These are phyloP conservation scores for Rhagonycha fulva DNA, from an alignment of 2,888 invertebrate genomes.

Conservation along the genomic window DNA sequence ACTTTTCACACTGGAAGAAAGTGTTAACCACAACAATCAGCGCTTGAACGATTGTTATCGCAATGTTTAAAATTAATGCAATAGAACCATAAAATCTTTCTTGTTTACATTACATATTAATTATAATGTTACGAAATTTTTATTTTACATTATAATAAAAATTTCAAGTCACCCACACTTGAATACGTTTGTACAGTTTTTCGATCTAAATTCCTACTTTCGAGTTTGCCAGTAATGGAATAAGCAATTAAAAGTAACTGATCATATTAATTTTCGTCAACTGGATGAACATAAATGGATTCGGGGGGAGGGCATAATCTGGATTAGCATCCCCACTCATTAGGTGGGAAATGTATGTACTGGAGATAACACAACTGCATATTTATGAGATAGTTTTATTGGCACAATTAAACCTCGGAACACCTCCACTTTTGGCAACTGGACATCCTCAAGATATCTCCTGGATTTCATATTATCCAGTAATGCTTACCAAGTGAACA, in stretches of 20 bases:
- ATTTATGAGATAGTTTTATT: too few relatives aligned
- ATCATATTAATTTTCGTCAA: neutral
- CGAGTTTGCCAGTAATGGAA: neutral
- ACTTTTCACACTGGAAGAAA: constrained; percentile 17
- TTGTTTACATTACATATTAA: neutral
- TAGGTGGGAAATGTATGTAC: too few relatives aligned
- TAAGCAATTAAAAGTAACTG: neutral
- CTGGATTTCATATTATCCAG: too few relatives aligned
- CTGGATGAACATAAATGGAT: neutral
- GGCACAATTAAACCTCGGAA: too few relatives aligned
- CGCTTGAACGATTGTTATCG: neutral
- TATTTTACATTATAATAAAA: neutral
- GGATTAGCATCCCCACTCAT: too few relatives aligned
- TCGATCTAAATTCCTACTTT: neutral
- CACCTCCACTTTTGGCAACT: too few relatives aligned
- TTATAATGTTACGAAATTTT: neutral
- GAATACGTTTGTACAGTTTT: neutral
- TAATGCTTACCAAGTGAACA: too few relatives aligned
- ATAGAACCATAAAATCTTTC: neutral
- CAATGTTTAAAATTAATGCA: neutral
- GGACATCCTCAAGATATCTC: too few relatives aligned
- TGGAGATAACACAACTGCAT: too few relatives aligned
- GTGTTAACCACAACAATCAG: constrained; percentile 7
- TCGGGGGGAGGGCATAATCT: too few relatives aligned
- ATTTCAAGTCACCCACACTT: neutral